Evolutionary conservation across 2,113 vertebrate species (phyloP).

Genomic region (Ceyx cyanopectus): DNA sequence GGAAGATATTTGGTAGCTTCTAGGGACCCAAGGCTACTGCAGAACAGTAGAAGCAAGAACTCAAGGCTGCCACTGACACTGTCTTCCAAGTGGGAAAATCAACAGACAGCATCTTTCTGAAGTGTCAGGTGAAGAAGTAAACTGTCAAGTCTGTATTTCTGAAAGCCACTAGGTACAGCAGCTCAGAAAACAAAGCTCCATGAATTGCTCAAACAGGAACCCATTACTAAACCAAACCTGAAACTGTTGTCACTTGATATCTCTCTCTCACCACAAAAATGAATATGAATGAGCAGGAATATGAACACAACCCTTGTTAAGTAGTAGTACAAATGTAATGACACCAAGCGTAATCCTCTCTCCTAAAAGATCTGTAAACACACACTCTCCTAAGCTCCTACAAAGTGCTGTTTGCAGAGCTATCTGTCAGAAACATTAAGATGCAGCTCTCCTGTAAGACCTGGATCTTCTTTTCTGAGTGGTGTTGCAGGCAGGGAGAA

Average conservation of each 20-base stretch:
- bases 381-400: accelerated
- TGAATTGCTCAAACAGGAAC: not conserved
- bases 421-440: not conserved
- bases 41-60: not conserved
- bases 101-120: not conserved
- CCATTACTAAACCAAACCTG: not conserved
- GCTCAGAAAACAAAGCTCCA: not conserved
- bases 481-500: not conserved
- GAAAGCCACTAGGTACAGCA: not conserved
- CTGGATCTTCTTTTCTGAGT: not conserved
- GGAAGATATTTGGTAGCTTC: not conserved
- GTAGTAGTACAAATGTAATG: not conserved
- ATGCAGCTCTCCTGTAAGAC: not conserved
- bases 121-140: not conserved
- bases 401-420: not conserved
- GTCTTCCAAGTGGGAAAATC: not conserved
- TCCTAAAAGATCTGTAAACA: not conserved
- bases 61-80: not conserved
- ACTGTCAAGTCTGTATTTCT: not conserved
- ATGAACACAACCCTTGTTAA: not conserved
- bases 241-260: not conserved
- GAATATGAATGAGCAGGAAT: not conserved
- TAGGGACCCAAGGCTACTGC: not conserved
- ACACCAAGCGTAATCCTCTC: not conserved
- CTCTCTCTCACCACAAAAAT: not conserved